Evolutionary conservation across 2,113 vertebrate genomes (phyloP), one percentile per base, ranked within the genome.

Genomic region (Murina feae): DNA sequence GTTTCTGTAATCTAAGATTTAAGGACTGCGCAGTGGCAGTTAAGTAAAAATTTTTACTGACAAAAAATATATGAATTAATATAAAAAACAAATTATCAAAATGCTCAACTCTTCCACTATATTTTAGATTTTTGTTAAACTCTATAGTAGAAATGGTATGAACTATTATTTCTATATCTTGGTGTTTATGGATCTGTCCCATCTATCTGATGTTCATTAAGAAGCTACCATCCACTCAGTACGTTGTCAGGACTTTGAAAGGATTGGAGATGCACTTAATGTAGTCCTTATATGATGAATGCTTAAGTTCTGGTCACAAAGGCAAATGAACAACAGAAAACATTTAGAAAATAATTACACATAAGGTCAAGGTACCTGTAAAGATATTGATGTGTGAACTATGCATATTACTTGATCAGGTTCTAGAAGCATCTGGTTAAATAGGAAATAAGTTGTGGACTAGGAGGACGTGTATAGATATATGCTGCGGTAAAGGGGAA

Each of bases 51-150:
- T 42, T 30, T 51, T 94, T 97, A 75, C 42, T 69, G 17, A 66
- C 86, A 42, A 28, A 80, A 60, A 23, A 42, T 60, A 66, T 42
- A 12, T 66, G 20, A 74, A 39, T 94, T 58, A 79, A 94, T 87
- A 60, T 44, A 78, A 95, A 92, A 95, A 86, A 13, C 12, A 91
- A 85, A 51, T 75, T 18, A 76, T 42, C 28, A 78, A 76, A 85
- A 28, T 82, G 32, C 11, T 58, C 55, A 72, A 25, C 37, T 76
- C 30, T 71, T 85, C 21, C 6, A n/a, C 5, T 76, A 4, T 91
- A 25, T 89, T 49, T 71, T 20, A 84, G 58, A 90, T 10, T 39
- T 23, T 80, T 63, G 37, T 72, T 80, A 81, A 72, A 72, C 28
- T 58, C 18, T 63, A 8, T 76, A 76, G 79, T 86, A 68, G 39